These are phyloP conservation scores for Microtus obscurus DNA, from an alignment of 2,797 vertebrate genomes.

Conservation along the genomic window DNA sequence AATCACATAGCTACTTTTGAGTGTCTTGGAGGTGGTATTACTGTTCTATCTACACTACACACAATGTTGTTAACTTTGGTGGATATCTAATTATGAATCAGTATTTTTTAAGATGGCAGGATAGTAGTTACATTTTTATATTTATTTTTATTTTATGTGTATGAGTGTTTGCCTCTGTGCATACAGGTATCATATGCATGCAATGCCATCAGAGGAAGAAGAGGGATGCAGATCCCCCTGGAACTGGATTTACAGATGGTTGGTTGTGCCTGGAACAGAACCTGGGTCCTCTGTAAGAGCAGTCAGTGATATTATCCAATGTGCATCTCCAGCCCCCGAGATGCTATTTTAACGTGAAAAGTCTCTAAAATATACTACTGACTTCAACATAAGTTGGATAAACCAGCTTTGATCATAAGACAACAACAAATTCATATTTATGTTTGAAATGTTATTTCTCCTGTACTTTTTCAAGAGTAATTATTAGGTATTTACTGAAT, in stretches of 20 bases:
- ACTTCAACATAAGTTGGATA: conserved; percentile 11
- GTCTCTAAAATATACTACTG: conserved; percentile 1
- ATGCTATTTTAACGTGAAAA: not conserved
- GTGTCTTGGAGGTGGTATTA: not conserved
- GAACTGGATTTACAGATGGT: not conserved
- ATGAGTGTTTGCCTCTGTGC: not conserved
- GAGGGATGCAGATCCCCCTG: not conserved
- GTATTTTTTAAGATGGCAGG: not conserved
- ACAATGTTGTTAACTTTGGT: not conserved
- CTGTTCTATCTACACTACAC: not conserved
- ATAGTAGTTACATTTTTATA: not conserved
- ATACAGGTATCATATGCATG: not conserved
- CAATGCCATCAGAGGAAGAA: not conserved
- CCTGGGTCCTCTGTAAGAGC: not conserved
- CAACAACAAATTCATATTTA: not conserved
- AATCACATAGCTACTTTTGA: not conserved
- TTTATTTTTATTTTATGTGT: not conserved
- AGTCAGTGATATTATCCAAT: not conserved
- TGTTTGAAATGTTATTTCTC: conserved; percentile 39
- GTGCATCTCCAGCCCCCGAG: not conserved
- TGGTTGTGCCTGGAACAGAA: not conserved
- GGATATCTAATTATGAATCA: not conserved
- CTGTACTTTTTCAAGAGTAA: not conserved
- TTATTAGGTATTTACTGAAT: not conserved
- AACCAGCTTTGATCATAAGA: not conserved